Percentiles rank a stretch among this genome's conserved stretches.
Conservation (phyloP, 2,888 invertebrate genomes). For the Drosophila siamana region DNA sequence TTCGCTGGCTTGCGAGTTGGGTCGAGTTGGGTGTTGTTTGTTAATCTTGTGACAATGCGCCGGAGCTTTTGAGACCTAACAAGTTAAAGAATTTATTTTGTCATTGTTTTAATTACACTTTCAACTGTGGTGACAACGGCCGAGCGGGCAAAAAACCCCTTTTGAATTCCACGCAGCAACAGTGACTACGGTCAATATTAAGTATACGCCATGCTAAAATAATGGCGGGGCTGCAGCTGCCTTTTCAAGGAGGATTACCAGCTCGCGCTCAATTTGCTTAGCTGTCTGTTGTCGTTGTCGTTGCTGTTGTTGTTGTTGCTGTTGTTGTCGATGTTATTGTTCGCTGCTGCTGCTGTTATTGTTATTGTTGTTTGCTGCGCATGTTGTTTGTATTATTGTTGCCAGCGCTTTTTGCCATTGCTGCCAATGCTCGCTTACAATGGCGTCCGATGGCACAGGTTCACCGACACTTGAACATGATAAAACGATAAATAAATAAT, state of each 20-base stretch:
- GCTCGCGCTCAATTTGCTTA: conserved; percentile 71
- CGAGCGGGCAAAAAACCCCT: conserved; percentile 34
- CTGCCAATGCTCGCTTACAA: conserved; percentile 33
- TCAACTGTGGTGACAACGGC: conserved; percentile 51
- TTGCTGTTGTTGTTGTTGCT: conserved; percentile 44
- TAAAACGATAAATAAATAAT: conserved; percentile 82
- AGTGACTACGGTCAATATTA: conserved; percentile 37
- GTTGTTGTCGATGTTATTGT: conserved; percentile 31
- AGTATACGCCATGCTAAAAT: conserved; percentile 28
- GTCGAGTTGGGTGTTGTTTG: conserved; percentile 4
- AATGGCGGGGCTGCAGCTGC: conserved; percentile 32
- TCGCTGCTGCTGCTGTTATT: conserved; percentile 31
- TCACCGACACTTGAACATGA: conserved; percentile 78
- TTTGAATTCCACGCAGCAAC: conserved; percentile 27
- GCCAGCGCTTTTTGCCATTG: conserved; percentile 18
- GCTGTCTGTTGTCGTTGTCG: conserved; percentile 46
- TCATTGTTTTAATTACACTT: conserved; percentile 64
- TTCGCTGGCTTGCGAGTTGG: not conserved
- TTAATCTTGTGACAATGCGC: conserved; percentile 27
- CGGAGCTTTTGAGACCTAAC: conserved; percentile 3
- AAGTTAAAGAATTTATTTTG: conserved; percentile 33
- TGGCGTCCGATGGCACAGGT: conserved; percentile 60
- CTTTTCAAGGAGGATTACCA: conserved; percentile 59
- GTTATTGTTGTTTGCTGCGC: conserved; percentile 43
- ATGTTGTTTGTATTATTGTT: conserved; percentile 29